Evolutionary conservation across 2,113 vertebrate genomes (phyloP), one percentile per base, ranked within the genome.

Genomic region (Platichthys stellatus): DNA sequence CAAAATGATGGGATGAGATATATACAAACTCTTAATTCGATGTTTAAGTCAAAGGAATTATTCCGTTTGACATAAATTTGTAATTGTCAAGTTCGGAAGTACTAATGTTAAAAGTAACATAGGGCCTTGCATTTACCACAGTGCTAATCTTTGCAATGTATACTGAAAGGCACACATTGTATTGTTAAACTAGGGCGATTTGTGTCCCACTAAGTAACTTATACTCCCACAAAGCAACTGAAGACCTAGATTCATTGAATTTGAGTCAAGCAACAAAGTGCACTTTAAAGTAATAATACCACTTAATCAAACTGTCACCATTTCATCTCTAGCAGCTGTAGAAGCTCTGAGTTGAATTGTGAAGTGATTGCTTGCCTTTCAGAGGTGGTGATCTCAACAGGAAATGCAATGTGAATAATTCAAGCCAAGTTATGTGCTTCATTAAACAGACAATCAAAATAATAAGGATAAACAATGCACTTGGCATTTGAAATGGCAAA

Each of bases 401-500:
- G 20, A 62, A 82, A 66, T 57, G 0, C 4, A 38, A 23, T 62
- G 3, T 76, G 4, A 58, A 64, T 11, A 60, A 64, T 45, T 63
- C 64, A 59, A 63, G 43, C 63, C n/a, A 77, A 66, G 43, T 49
- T 35, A 57, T 51, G n/a, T 49, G 28, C 4, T 47, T 71, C 9
- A 24, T 69, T 56, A 63, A 40, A 84, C 74, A 74, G 24, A 65
- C n/a, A 5, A 62, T 57, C 49, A 26, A 60, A 18, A 20, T 51
- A 78, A 82, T 14, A 24, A 18, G 18, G 43, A 47, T 49, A 24
- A 13, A 68, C 20, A 59, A 59, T 31, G 63, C 49, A 66, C n/a
- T 17, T 72, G 49, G 12, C 63, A 56, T 86, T 71, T 86, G 40
- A 12, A 43, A 90, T 91, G 90, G 91, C 88, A 89, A 84, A 70